Percentiles rank a stretch among this genome's conserved stretches.
These are phyloP conservation scores for Numida meleagris DNA, from an alignment of 2,113 vertebrate species.

Conservation along the genomic window DNA sequence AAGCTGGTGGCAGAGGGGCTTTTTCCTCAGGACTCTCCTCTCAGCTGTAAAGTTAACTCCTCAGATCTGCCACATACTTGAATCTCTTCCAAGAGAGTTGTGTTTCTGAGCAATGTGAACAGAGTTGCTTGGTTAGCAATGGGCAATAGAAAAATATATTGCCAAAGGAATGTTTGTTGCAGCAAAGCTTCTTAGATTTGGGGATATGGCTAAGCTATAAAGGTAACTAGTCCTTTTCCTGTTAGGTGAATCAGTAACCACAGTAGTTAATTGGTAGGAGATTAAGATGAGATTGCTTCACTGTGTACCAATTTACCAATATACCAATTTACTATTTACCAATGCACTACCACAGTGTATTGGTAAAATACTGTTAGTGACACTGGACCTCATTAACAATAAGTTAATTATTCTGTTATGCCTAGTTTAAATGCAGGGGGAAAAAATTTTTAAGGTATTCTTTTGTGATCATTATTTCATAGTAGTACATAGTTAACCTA, in stretches of 20 bases:
- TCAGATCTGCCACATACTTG: not conserved
- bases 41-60: not conserved
- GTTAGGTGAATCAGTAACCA: not conserved
- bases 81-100: not conserved
- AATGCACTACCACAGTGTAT: too few species aligned
- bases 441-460: not conserved
- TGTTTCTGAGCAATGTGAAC: not conserved
- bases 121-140: not conserved
- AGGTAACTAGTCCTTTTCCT: not conserved
- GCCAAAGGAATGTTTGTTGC: not conserved
- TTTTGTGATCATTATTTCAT: not conserved
- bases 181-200: not conserved
- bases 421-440: not conserved
- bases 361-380: not conserved
- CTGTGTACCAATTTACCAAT: too few species aligned
- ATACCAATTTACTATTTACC: too few species aligned
- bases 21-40: not conserved
- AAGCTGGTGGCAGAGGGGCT: not conserved
- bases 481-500: not conserved
- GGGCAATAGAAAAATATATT: not conserved
- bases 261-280: not conserved
- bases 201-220: accelerated
- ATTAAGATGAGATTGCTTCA: not conserved
- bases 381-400: not conserved
- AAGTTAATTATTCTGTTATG: not conserved